Conservation (phyloP, 2,113 vertebrate genomes). For the Peromyscus californicus region DNA sequence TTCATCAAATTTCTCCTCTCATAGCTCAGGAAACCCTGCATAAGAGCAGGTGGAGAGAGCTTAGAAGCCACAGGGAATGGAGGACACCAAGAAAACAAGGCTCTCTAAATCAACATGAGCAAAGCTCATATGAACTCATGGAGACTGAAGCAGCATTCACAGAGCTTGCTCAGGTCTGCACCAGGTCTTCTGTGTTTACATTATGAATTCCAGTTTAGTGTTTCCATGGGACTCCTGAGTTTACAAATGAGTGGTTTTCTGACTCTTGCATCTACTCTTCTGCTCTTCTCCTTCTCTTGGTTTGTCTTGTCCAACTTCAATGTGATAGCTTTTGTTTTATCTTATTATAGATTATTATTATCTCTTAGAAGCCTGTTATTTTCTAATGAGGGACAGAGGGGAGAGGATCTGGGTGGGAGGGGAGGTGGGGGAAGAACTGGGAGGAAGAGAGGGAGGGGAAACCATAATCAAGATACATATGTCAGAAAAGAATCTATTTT, state of each 20-base stretch:
- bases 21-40: background rate
- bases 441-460: too few species aligned
- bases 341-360: background rate
- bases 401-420: background rate
- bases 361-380: background rate
- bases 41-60: background rate
- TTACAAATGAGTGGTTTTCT: background rate
- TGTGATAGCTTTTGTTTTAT: background rate
- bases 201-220: background rate
- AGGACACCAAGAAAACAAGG: background rate
- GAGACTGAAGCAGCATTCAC: background rate
- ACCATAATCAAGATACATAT: background rate
- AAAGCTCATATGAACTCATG: background rate
- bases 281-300: background rate
- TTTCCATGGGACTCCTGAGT: background rate
- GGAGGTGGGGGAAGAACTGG: fast-evolving
- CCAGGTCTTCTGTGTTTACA: background rate
- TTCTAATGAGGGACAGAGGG: background rate
- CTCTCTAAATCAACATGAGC: background rate
- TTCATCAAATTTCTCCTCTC: background rate
- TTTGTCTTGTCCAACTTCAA: background rate
- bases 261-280: background rate
- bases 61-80: background rate
- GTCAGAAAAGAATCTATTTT: background rate
- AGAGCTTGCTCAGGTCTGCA: background rate